Conservation (phyloP, 2,797 vertebrate genomes). For the Pitangus sulphuratus region DNA sequence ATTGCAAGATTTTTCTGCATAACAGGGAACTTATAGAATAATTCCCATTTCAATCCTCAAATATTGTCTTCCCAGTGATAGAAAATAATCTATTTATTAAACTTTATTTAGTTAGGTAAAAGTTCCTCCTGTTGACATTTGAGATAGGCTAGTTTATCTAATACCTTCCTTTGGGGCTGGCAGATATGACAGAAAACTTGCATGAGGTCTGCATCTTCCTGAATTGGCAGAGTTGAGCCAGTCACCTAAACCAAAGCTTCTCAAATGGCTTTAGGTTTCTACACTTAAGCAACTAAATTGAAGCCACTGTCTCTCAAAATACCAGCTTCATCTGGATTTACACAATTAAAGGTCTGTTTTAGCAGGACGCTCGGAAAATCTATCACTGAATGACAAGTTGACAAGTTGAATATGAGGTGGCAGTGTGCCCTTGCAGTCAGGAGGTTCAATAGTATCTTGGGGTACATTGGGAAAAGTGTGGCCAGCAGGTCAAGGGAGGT, state of each 20-base stretch:
- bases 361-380: neutral
- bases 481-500: rapidly evolving
- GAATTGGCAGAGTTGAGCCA: neutral
- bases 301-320: neutral
- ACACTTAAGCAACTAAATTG: neutral
- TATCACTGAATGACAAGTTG: neutral
- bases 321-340: neutral
- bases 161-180: neutral
- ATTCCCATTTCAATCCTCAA: neutral
- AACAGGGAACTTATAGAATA: neutral
- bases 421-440: neutral
- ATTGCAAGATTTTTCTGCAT: neutral
- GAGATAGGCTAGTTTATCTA: neutral
- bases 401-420: rapidly evolving
- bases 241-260: neutral
- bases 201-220: neutral
- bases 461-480: rapidly evolving
- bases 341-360: neutral
- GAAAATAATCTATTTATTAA: neutral
- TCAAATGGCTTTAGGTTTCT: neutral
- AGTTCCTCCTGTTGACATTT: neutral
- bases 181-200: neutral
- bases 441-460: neutral
- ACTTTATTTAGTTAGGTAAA: neutral
- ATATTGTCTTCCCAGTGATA: neutral